Evolutionary conservation across 2,113 vertebrate species (phyloP), one percentile per base, ranked within the genome.

Genomic region (Cettia cetti): DNA sequence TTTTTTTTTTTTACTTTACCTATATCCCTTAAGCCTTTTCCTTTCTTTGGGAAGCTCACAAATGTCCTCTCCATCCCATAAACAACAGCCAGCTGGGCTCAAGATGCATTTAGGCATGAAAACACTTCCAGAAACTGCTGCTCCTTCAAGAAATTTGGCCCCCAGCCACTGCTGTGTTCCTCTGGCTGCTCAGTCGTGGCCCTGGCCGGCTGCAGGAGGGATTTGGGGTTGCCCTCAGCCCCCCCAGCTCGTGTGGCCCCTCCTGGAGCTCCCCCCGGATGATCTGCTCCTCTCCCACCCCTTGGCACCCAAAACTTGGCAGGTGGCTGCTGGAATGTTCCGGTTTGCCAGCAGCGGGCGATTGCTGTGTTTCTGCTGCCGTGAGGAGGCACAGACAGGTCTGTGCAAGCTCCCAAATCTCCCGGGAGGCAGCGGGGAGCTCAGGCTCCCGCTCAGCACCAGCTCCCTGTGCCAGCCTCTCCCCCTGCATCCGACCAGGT

Each of bases 351-450:
- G 31, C 79, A 13, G 42, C 40, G 21, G 79, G 31, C 33, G n/a
- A 10, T 76, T 23, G 49, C 56, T n/a, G 59, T 22, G 4, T 66
- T 74, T 12, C 56, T 83, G 76, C 1, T 91, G 26, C 17, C 57
- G 82, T 8, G 54, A 89, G 95, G 93, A 95, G 95, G 90, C 42
- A 76, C 76, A 1, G 78, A 61, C 96, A 97, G 92, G 96, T 86
- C 93, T 49, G 88, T 90, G 86, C 96, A 97, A 64, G 96, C 90
- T 92, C 61, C 69, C 28, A 49, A 20, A 93, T 92, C 94, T 83
- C 71, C 88, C 56, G 94, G 93, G 56, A 47, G 92, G 63, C 37
- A 26, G 63, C 22, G 6, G n/a, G 63, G 21, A 91, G 11, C 42
- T 83, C 71, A 50, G 59, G 9, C 0, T 57, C n/a, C 4, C 52